Base-by-base conservation (phyloP, 2,888 invertebrate species). In the Galeopsomyia nigrocyanea region DNA sequence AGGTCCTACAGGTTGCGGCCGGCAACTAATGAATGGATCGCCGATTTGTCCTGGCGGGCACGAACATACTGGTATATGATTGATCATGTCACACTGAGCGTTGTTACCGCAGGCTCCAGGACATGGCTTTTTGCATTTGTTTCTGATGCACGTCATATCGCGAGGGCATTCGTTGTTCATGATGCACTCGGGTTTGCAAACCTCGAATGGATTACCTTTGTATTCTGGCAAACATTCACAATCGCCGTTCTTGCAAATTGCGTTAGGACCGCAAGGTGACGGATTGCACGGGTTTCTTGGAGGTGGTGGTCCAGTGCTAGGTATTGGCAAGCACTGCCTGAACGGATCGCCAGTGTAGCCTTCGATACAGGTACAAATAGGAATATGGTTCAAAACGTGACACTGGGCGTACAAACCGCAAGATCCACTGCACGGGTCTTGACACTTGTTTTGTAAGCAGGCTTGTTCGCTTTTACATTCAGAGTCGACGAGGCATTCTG, bases 51-150 rank as follows among this genome's bases (percentile, higher is more conserved):
- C 87, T 31, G 82, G 74, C 10, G 80, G 83, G 75, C 90, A 90
- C 55, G 88, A 88, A 77, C 92, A 92, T 51, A 89, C 88, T 1
- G 91, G 91, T 69, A 90, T 88, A 76, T 91, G 95, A 81, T 95
- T 94, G 67, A 93, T 90, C 17, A 94, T 93, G 80, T 92, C 91
- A 82, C 95, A 95, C 70, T 92, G 88, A 1, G 95, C 93, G 82
- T 92, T 92, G 65, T 89, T 87, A 13, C 94, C 95, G 82, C 95
- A 96, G 79, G 92, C 92, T 76, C 93, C 93, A n/a, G 91, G 90
- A 80, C 96, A 96, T 6, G 96, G 95, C 87, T 96, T 91, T n/a
- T 90, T 87, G 82, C 96, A 96, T 87, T 94, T 94, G 72, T 92
- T 92, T 74, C 91, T 90, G 49, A 93, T 87, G 82, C 96, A 96